A percentile compares a stretch with the other conserved stretches of the same genome.
Evolutionary conservation across 2,797 vertebrate species (phyloP).

Genomic region (Malacoctenus gilli): DNA sequence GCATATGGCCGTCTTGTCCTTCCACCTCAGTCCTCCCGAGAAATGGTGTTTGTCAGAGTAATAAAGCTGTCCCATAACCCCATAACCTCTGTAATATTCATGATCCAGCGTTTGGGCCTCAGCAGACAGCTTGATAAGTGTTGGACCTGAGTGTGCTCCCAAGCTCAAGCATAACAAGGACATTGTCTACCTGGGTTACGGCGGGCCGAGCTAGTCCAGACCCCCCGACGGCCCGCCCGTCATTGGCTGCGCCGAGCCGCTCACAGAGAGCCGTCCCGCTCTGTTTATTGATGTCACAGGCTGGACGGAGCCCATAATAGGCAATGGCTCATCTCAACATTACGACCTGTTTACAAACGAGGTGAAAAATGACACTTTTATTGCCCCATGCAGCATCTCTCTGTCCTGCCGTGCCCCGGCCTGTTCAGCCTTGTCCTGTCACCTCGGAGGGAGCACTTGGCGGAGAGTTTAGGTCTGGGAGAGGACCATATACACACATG

Average conservation of each 20-base stretch:
- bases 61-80: conserved; percentile 78
- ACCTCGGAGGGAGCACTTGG: conserved; percentile 43
- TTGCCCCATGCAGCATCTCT: conserved; percentile 49
- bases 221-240: conserved; percentile 62
- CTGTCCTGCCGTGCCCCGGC: conserved; percentile 47
- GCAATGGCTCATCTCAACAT: conserved; percentile 80
- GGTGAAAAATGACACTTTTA: conserved; percentile 79
- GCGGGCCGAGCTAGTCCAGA: conserved; percentile 76
- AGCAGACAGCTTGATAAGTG: conserved; percentile 72
- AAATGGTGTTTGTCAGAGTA: conserved; percentile 72
- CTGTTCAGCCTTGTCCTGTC: conserved; percentile 47
- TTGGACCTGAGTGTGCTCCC: conserved; percentile 63
- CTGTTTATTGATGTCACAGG: conserved; percentile 72
- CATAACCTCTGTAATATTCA: conserved; percentile 73
- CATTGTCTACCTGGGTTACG: conserved; percentile 73
- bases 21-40: conserved; percentile 51
- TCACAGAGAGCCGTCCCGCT: conserved; percentile 29
- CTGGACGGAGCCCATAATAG: conserved; percentile 78
- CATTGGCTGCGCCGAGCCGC: conserved; percentile 45
- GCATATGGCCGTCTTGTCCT: conserved; percentile 59
- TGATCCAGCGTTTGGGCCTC: conserved; percentile 73
- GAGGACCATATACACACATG: conserved; percentile 21
- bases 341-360: conserved; percentile 73
- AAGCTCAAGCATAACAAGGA: conserved; percentile 74
- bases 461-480: conserved; percentile 49